Base-by-base conservation (phyloP, 1,140 invertebrate species). In the Drosophila gunungcola region DNA sequence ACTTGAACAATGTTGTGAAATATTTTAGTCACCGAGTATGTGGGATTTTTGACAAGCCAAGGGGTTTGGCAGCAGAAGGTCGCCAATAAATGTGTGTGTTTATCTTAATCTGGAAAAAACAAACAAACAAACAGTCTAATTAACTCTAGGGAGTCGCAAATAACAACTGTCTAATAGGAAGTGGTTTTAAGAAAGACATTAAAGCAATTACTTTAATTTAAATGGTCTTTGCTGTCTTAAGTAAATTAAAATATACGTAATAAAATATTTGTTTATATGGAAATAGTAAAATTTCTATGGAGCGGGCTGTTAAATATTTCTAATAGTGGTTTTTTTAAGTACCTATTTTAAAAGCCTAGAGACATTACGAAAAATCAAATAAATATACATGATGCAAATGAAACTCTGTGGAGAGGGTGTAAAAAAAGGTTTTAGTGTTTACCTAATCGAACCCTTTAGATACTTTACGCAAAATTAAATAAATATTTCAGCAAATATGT, bases 1-100 rank as follows among this genome's bases (percentile, higher is more conserved):
- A 84, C 75, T 69, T 77, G 55, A 69, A 62, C 43, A 73, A 77
- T 76, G 60, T 80, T 85, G 67, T 85, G 77, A 84, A 84, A 77
- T 77, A 85, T 80, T 86, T 69, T 42, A 86, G 65, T 72, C 62
- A 69, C 75, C 43, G 49, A 63, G 49, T 56, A 68, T 67, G 62
- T 82, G 57, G 70, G 63, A 56, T 62, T 75, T 75, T 56, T 53
- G 53, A 73, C 70, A 74, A 64, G 72, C 52, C 42, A 16, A 39
- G 42, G 51, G 68, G 51, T 49, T 70, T 49, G 68, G 52, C 68
- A 72, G 36, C 53, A 70, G 68, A 72, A 70, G 65, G 68, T 57
- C 67, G 64, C 7, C 34, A 12, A 38, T 54, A 21, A 21, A 11
- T 32, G 11, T 21, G 29, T 13, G 7, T 46, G 11, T 21, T 16